Evolutionary conservation across 2,797 vertebrate species (phyloP).

Genomic region (Hylomyscus alleni): DNA sequence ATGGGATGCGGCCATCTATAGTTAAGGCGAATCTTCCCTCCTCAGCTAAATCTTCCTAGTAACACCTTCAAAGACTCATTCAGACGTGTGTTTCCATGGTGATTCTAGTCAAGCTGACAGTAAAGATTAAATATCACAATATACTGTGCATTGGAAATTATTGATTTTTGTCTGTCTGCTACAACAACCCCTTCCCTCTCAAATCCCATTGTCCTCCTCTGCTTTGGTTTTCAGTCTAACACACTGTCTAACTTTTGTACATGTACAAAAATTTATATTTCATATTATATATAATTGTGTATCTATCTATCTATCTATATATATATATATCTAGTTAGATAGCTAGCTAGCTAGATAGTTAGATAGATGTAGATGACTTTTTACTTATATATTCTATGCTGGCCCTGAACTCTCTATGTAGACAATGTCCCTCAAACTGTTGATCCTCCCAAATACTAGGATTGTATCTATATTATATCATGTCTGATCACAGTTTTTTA

Average conservation of each 20-base stretch:
- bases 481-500: neutral
- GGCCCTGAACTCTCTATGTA: neutral
- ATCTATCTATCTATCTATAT: no score
- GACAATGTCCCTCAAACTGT: neutral
- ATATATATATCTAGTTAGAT: no score
- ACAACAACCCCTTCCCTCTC: neutral
- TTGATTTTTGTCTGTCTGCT: conserved; percentile 31
- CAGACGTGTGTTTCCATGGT: conserved; percentile 9
- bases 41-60: neutral
- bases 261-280: neutral
- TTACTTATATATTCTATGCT: neutral
- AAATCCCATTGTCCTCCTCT: conserved; percentile 18
- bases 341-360: no score
- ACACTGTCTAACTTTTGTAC: neutral
- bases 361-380: no score
- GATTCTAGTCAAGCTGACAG: conserved; percentile 7
- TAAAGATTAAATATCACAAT: neutral
- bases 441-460: neutral
- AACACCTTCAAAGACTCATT: neutral
- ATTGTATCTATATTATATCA: neutral
- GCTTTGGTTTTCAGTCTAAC: conserved; percentile 37
- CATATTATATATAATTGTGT: neutral
- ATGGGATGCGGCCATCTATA: neutral
- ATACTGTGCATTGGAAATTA: conserved; percentile 12
- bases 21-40: neutral